phyloP scores from a whole-genome alignment of 2,113 vertebrate species.

The Telmatochromis sp. region DNA sequence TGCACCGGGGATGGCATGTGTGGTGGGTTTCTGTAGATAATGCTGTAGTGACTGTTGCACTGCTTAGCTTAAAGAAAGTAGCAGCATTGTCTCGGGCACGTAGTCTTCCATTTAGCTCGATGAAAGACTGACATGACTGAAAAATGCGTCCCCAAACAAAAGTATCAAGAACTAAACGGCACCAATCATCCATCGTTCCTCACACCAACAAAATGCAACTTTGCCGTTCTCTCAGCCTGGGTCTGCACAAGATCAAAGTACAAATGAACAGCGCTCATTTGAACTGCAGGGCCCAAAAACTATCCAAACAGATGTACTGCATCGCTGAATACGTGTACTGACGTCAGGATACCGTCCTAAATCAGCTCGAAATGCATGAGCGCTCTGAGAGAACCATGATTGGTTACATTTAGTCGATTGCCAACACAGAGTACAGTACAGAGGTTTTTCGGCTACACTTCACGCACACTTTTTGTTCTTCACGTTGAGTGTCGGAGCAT shows the following conservation, averaged over 20 bases:
- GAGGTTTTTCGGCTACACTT: slow-evolving; percentile 20
- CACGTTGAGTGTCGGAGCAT: slow-evolving; percentile 53
- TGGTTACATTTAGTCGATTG: slow-evolving; percentile 49
- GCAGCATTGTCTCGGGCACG: neutral
- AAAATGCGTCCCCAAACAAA: neutral
- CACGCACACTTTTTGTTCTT: slow-evolving; percentile 58
- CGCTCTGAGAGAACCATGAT: slow-evolving; percentile 10
- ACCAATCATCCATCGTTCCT: slow-evolving; percentile 22
- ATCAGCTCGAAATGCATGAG: neutral
- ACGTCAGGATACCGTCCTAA: neutral
- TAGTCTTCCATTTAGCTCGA: neutral
- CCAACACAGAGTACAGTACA: slow-evolving; percentile 41
- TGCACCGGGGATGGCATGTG: neutral
- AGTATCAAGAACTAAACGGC: slow-evolving; percentile 19
- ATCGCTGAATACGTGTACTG: neutral
- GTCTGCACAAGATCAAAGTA: neutral
- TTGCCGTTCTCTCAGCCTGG: neutral
- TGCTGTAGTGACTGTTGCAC: slow-evolving; percentile 35
- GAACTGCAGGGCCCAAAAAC: neutral
- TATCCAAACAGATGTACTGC: neutral
- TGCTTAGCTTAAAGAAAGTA: neutral
- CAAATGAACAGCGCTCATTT: neutral
- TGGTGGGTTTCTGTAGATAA: slow-evolving; percentile 29
- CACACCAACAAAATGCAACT: neutral
- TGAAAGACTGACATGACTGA: neutral